phyloP scores from a whole-genome alignment of 2,888 invertebrate species.

The Leptinotarsa rubiginosa region DNA sequence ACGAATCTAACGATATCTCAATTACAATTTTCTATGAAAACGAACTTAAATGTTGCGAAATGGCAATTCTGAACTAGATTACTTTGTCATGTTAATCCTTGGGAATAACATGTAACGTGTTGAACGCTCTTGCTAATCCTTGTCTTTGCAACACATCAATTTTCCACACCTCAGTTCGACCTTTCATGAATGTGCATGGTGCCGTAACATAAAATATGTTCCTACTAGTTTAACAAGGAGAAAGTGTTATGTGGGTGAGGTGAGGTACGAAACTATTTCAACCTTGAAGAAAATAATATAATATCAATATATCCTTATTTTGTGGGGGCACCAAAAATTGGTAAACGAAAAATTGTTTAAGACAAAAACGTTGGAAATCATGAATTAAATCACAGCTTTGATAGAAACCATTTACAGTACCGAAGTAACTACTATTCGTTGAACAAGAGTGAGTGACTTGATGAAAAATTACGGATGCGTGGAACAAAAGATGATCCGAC shows the following conservation, averaged over 20 bases:
- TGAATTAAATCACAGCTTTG: background rate
- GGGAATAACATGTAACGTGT: background rate
- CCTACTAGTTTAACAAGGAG: background rate
- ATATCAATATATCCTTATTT: background rate
- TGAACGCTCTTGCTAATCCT: background rate
- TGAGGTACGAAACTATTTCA: background rate
- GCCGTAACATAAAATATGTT: background rate
- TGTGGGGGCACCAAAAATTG: background rate
- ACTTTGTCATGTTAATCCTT: background rate
- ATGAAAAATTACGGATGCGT: no score
- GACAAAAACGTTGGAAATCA: no score
- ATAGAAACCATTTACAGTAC: background rate
- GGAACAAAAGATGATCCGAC: no score
- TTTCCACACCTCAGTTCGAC: background rate
- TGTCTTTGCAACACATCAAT: background rate
- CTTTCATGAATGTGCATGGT: background rate
- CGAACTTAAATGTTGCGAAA: no score
- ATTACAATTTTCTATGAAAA: no score
- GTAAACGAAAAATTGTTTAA: background rate
- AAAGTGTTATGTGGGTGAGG: slow-evolving; percentile 9
- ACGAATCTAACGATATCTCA: no score
- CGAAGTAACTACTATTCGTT: background rate
- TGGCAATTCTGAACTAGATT: no score
- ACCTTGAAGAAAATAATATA: background rate
- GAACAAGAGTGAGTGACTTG: no score